Conservation (phyloP, 2,888 invertebrate species). For the Lithophane leautieri region DNA sequence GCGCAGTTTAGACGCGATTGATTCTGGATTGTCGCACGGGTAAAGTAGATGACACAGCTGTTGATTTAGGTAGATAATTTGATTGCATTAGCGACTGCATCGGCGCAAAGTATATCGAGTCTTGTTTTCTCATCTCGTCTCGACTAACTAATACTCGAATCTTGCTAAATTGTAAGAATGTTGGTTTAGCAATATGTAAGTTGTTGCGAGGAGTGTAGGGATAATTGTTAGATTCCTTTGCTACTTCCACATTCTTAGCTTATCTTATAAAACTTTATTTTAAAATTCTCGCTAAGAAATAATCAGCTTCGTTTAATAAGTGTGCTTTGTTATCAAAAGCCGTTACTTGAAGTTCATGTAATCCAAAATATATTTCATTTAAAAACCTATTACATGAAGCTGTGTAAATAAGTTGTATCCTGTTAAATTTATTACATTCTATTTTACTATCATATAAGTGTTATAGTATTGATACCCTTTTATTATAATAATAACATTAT, state of each 20-base stretch:
- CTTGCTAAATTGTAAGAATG: conserved; percentile 66
- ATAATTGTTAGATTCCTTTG: conserved; percentile 70
- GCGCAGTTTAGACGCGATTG: conserved; percentile 42
- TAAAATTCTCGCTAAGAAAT: conserved; percentile 56
- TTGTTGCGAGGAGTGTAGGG: conserved; percentile 68
- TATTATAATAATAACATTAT: conserved; percentile 78
- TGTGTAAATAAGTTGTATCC: conserved; percentile 89
- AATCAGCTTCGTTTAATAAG: conserved; percentile 58
- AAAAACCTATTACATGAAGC: conserved; percentile 62
- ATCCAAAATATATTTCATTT: conserved; percentile 63
- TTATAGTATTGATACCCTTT: conserved; percentile 87
- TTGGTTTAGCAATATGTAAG: conserved; percentile 68
- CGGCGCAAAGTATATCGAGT: conserved; percentile 49
- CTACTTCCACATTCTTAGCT: conserved; percentile 66
- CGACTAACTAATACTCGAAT: conserved; percentile 71
- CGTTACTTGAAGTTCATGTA: conserved; percentile 59
- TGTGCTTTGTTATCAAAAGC: conserved; percentile 59
- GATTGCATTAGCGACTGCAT: conserved; percentile 55
- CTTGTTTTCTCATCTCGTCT: conserved; percentile 59
- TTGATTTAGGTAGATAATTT: conserved; percentile 37
- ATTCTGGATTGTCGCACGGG: conserved; percentile 41
- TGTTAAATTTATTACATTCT: conserved; percentile 90
- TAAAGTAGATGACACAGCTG: conserved; percentile 36
- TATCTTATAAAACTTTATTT: conserved; percentile 60
- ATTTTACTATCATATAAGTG: conserved; percentile 89